Evolutionary conservation across 2,113 vertebrate genomes (phyloP).

Genomic region (Pantherophis guttatus): DNA sequence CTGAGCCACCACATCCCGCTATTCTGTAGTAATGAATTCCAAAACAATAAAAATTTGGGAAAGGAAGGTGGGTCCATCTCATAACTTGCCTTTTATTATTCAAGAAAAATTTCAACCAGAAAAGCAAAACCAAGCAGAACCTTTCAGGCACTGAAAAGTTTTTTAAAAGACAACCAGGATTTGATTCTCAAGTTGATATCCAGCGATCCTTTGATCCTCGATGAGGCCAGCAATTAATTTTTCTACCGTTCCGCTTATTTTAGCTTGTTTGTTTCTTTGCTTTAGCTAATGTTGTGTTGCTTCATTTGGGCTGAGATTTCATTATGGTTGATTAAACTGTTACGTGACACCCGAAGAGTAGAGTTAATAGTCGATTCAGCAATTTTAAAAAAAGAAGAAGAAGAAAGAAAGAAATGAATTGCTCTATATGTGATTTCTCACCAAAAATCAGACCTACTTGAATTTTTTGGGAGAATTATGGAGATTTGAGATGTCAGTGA

Average conservation of each 20-base stretch:
- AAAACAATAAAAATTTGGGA: background rate
- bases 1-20: no score
- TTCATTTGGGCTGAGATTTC: background rate
- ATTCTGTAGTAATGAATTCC: background rate
- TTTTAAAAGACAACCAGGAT: background rate
- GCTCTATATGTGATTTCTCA: background rate
- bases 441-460: background rate
- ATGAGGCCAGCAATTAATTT: background rate
- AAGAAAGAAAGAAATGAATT: background rate
- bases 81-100: background rate
- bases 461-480: background rate
- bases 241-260: background rate
- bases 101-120: background rate
- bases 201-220: background rate
- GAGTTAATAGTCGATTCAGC: no score
- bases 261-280: background rate
- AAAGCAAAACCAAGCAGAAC: background rate
- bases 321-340: background rate
- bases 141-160: background rate
- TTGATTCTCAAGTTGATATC: background rate
- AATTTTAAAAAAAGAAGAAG: background rate
- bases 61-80: background rate
- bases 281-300: background rate
- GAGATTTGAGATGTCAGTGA: background rate
- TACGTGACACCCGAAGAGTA: background rate